Conservation (phyloP, 2,113 vertebrate species). For the Redunca redunca region DNA sequence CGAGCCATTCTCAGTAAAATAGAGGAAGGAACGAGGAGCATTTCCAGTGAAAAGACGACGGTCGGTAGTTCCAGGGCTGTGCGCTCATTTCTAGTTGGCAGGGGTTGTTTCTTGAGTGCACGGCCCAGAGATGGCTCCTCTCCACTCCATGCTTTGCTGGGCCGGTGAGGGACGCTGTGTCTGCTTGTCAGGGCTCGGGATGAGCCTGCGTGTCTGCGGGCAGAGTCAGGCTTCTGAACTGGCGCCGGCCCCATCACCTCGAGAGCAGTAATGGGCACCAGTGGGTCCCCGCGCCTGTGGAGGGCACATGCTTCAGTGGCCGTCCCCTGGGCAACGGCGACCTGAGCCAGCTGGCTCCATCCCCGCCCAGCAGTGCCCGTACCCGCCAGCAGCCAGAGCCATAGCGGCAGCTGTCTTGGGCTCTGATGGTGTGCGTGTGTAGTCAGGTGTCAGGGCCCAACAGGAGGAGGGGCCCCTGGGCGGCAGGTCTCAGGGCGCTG, state of each 20-base stretch:
- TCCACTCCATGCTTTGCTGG: slow-evolving; percentile 41
- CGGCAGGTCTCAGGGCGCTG: rapidly evolving
- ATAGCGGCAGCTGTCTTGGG: slow-evolving; percentile 68
- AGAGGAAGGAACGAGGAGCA: not conserved
- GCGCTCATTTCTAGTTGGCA: not conserved
- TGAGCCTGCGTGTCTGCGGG: slow-evolving; percentile 61
- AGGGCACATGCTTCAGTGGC: slow-evolving; percentile 77
- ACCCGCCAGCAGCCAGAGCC: slow-evolving; percentile 57
- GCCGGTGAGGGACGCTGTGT: not conserved
- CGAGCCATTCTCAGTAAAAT: not conserved
- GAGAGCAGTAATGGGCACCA: slow-evolving; percentile 79
- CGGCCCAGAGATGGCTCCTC: not conserved
- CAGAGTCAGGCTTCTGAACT: slow-evolving; percentile 61
- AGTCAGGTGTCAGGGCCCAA: slow-evolving; percentile 74
- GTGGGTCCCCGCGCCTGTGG: slow-evolving; percentile 64
- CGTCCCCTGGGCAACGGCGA: slow-evolving; percentile 79
- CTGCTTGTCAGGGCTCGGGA: slow-evolving; percentile 50
- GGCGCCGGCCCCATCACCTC: slow-evolving; percentile 58
- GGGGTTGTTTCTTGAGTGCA: not conserved
- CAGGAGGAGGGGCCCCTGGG: not conserved
- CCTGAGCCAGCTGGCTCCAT: slow-evolving; percentile 78
- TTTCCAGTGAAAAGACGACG: rapidly evolving
- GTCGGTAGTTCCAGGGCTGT: rapidly evolving
- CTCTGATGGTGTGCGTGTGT: slow-evolving; percentile 51
- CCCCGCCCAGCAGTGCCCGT: slow-evolving; percentile 75